phyloP scores from a whole-genome alignment of 2,797 vertebrate genomes.

The Onychomys arenicola region DNA sequence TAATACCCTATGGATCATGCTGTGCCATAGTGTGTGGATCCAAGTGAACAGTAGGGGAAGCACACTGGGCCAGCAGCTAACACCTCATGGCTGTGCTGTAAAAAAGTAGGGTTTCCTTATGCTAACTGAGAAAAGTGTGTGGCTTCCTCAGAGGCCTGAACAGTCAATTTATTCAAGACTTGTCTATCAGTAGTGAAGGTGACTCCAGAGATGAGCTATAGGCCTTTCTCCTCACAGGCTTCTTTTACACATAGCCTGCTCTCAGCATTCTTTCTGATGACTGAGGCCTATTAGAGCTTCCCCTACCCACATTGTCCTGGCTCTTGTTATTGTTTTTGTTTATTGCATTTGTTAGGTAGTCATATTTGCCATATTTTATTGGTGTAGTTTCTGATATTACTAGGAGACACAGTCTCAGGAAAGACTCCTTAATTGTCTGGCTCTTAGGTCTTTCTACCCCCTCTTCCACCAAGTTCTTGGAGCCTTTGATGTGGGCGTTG shows the following conservation, averaged over 20 bases:
- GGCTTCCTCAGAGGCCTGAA: neutral
- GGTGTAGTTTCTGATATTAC: neutral
- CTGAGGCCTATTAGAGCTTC: neutral
- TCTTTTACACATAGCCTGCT: neutral
- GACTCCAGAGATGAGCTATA: neutral
- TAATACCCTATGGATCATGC: neutral
- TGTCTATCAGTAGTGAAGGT: neutral
- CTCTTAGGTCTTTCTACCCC: neutral
- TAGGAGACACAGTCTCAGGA: neutral
- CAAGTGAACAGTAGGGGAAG: neutral
- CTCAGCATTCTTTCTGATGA: neutral
- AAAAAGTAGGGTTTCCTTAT: neutral
- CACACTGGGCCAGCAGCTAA: neutral
- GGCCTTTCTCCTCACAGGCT: neutral
- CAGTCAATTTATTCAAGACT: neutral
- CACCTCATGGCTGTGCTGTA: neutral
- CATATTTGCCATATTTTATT: neutral
- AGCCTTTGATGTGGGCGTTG: neutral
- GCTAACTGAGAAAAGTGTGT: neutral
- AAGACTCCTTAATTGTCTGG: neutral
- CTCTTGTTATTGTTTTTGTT: neutral
- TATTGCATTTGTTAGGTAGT: neutral
- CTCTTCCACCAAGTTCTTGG: neutral
- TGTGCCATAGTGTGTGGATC: neutral
- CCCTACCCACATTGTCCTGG: neutral